These are phyloP conservation scores for Caradrina kadenii DNA, from an alignment of 2,888 invertebrate genomes.

Conservation along the genomic window DNA sequence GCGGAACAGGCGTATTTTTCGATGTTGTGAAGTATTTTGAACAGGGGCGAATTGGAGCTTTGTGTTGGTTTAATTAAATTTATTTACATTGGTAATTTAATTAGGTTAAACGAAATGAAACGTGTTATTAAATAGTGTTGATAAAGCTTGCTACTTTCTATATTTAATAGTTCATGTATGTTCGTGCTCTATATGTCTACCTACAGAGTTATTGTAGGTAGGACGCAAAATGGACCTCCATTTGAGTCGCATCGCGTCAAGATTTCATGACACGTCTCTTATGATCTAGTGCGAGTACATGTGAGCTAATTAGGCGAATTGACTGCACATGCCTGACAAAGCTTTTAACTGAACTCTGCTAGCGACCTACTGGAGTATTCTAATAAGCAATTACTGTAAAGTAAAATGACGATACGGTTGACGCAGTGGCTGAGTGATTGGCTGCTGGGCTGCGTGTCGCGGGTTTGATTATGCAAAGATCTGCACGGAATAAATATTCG, in stretches of 20 bases:
- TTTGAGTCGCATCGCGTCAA: conserved; percentile 9
- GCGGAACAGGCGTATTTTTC: conserved; percentile 32
- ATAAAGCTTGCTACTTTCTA: background rate
- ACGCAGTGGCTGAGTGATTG: too few species aligned
- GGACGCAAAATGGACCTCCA: too few species aligned
- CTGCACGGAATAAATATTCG: too few species aligned
- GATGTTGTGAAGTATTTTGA: conserved; percentile 34
- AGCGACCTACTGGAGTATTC: conserved; percentile 1
- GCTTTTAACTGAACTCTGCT: conserved; percentile 44
- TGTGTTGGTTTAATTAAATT: conserved; percentile 28
- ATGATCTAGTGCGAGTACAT: conserved; percentile 19
- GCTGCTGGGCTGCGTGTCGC: too few species aligned
- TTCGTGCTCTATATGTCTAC: background rate
- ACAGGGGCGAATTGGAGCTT: background rate
- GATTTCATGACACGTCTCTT: conserved; percentile 1
- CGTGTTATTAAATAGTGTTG: background rate
- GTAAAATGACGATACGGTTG: too few species aligned
- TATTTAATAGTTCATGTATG: background rate
- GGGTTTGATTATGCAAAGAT: too few species aligned
- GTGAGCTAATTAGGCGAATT: conserved; percentile 49
- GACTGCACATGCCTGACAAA: conserved; percentile 41
- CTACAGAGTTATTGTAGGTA: background rate
- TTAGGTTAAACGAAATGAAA: background rate
- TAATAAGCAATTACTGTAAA: background rate
- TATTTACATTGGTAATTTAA: background rate